Conservation (phyloP, 2,113 vertebrate genomes). For the Pitta sordida region DNA sequence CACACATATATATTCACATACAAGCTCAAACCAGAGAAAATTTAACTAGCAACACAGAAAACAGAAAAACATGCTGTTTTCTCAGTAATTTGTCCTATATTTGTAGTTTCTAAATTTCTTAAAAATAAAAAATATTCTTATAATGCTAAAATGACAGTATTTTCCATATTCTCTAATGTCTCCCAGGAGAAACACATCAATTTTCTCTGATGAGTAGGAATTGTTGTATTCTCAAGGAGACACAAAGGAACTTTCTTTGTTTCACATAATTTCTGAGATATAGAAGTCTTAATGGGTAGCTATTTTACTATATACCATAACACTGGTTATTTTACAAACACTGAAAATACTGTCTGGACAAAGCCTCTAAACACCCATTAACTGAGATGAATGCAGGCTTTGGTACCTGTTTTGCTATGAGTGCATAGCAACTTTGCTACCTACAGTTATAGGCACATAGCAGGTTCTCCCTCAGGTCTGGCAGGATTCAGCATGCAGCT, state of each 20-base stretch:
- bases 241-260: not conserved
- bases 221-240: not conserved
- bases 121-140: not conserved
- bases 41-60: not conserved
- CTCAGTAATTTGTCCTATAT: not conserved
- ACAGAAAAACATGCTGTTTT: not conserved
- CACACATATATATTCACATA: not conserved
- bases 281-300: not conserved
- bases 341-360: not conserved
- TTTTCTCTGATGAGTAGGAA: not conserved
- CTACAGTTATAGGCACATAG: not conserved
- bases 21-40: not conserved
- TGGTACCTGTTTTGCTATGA: not conserved
- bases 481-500: not conserved
- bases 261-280: not conserved
- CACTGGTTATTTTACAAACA: not conserved
- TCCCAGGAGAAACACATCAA: not conserved
- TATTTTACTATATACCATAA: not conserved
- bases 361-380: rapidly evolving
- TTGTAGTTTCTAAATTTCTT: not conserved
- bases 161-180: not conserved
- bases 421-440: not conserved
- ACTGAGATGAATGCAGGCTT: not conserved
- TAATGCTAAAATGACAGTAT: not conserved
- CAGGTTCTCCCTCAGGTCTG: rapidly evolving